Percentiles rank a stretch among this genome's conserved stretches.
Conservation (phyloP, 2,888 invertebrate genomes). For the Diarsia brunnea region DNA sequence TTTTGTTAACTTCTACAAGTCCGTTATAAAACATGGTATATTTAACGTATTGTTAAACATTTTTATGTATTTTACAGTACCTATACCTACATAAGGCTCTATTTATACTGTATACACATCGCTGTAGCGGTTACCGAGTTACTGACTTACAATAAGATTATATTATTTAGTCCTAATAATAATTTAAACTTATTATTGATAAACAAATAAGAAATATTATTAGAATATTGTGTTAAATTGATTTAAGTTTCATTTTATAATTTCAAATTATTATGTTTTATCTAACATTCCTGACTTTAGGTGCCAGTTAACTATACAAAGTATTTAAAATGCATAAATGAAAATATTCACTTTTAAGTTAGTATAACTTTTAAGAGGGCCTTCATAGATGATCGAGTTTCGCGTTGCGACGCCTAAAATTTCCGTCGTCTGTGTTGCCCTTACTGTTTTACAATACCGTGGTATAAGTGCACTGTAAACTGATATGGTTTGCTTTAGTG, state of each 20-base stretch:
- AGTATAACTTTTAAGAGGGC: background rate
- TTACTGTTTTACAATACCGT: slow-evolving; percentile 27
- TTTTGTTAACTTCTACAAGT: background rate
- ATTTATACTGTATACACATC: slow-evolving; percentile 11
- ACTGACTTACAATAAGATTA: slow-evolving; percentile 39
- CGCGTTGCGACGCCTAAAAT: background rate
- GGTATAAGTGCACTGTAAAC: slow-evolving; percentile 36
- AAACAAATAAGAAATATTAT: slow-evolving; percentile 41
- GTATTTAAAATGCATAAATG: slow-evolving; percentile 34
- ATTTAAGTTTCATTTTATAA: slow-evolving; percentile 40
- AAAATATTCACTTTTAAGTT: slow-evolving; percentile 14
- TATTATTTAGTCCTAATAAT: slow-evolving; percentile 51
- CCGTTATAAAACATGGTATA: background rate
- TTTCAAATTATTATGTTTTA: slow-evolving; percentile 42
- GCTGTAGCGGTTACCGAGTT: slow-evolving; percentile 17
- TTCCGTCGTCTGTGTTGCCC: slow-evolving; percentile 6
- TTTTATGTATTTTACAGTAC: background rate
- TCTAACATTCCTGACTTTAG: slow-evolving; percentile 59
- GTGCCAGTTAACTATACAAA: slow-evolving; percentile 37
- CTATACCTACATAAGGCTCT: background rate
- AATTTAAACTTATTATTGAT: slow-evolving; percentile 42
- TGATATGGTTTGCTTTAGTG: slow-evolving; percentile 43
- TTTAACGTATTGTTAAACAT: background rate
- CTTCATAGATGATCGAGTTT: background rate
- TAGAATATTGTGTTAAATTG: slow-evolving; percentile 52